These are phyloP conservation scores for Leptonema lineaticorne DNA, from an alignment of 1,140 invertebrate genomes.

Conservation along the genomic window DNA sequence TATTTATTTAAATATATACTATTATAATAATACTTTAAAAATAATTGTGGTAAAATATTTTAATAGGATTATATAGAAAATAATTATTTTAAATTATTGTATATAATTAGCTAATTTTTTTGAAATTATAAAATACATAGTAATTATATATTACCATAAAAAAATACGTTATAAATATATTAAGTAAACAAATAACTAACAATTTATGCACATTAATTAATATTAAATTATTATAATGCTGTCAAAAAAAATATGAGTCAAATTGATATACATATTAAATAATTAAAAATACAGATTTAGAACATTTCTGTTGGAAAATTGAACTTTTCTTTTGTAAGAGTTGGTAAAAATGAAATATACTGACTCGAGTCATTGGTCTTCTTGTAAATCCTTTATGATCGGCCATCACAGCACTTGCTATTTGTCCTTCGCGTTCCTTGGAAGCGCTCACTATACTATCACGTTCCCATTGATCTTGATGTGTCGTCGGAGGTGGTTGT, in stretches of 20 bases:
- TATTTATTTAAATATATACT: no score
- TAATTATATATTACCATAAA: no score
- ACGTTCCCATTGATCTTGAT: constrained; percentile 43
- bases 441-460: constrained; percentile 38
- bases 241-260: no score
- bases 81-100: no score
- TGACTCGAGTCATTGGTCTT: constrained; percentile 50
- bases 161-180: no score
- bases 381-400: constrained; percentile 52
- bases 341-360: neutral
- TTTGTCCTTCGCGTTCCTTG: constrained; percentile 40
- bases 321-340: no score
- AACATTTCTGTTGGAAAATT: neutral
- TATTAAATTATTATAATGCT: neutral
- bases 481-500: constrained; percentile 30
- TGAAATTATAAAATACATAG: no score
- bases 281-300: neutral
- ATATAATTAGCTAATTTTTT: no score
- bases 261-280: neutral
- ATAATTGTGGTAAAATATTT: no score
- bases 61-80: no score
- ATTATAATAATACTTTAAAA: no score
- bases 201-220: neutral
- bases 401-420: constrained; percentile 51
- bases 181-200: neutral